Base-by-base conservation (phyloP, 2,888 invertebrate species). In the Nymphalis polychloros region DNA sequence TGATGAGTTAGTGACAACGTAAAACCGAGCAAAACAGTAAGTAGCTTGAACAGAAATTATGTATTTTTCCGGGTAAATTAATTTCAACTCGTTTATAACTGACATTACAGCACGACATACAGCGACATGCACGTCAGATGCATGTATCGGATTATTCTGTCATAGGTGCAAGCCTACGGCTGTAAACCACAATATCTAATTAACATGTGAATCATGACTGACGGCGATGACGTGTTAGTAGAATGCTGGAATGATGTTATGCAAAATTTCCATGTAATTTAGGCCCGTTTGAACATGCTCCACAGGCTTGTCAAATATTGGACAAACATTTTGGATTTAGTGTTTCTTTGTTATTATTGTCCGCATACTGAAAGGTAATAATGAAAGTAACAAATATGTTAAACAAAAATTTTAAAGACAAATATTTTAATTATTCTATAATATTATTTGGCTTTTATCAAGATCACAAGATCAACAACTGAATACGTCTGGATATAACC, bases 151-250 rank as follows among this genome's bases (percentile, higher is more conserved):
- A 57, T 57, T 57, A 57, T 57, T 41, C 57, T 41, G 57, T 57
- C 35, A 41, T 57, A 57, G 53, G 57, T 57, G 41, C 41, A 19
- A 57, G 57, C 57, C 41, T 27, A 55, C 31, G 41, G 35, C 19
- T 57, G 57, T 57, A 57, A 41, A 41, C 57, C 57, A 41, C 57
- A 57, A 57, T 57, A 57, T 57, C 57, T 57, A 57, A 57, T 57
- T 41, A 57, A 35, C 35, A 57, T 57, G 20, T 57, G 57, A 57
- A 41, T 41, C 41, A 41, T 57, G 57, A 57, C 57, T 57, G 57
- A 57, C 57, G 19, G 19, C n/a, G n/a, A 41, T 41, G 57, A 57
- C 57, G 10, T 57, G 19, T 57, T 41, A 57, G 41, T 57, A 19
- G 57, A 55, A 57, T 57, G 13, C 57, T 35, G 35, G 57, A 57